Evolutionary conservation across 1,140 invertebrate genomes (phyloP).

Genomic region (Macrocentrus cingulum): DNA sequence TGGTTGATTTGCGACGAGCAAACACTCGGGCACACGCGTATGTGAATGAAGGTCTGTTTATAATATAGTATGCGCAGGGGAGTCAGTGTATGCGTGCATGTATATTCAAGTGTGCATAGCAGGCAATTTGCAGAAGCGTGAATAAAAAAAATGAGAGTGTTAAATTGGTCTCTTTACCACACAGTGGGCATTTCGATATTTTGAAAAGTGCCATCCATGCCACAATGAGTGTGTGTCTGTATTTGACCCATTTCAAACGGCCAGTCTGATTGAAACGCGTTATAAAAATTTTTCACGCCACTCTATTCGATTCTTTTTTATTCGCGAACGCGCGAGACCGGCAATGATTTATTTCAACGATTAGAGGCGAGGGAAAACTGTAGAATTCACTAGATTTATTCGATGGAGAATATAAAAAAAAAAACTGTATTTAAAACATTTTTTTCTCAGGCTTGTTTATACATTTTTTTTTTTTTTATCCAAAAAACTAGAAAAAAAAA

Average conservation of each 20-base stretch:
- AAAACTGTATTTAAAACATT: no score
- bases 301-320: neutral
- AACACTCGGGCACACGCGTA: no score
- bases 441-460: no score
- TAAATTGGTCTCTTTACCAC: no score
- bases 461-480: no score
- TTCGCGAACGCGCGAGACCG: conserved; percentile 1
- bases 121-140: neutral
- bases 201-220: neutral
- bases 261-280: conserved; percentile 1
- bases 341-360: conserved; percentile 6
- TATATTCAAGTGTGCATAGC: neutral
- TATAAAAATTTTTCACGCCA: conserved; percentile 4
- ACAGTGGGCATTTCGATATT: neutral
- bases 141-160: no score
- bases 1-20: no score
- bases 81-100: no score
- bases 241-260: conserved; percentile 3
- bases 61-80: no score
- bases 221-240: no score
- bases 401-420: neutral
- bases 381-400: conserved; percentile 11
- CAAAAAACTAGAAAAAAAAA: no score
- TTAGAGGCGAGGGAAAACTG: neutral
- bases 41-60: no score